Conservation (phyloP, 2,113 vertebrate genomes). For the Ciconia stormi region DNA sequence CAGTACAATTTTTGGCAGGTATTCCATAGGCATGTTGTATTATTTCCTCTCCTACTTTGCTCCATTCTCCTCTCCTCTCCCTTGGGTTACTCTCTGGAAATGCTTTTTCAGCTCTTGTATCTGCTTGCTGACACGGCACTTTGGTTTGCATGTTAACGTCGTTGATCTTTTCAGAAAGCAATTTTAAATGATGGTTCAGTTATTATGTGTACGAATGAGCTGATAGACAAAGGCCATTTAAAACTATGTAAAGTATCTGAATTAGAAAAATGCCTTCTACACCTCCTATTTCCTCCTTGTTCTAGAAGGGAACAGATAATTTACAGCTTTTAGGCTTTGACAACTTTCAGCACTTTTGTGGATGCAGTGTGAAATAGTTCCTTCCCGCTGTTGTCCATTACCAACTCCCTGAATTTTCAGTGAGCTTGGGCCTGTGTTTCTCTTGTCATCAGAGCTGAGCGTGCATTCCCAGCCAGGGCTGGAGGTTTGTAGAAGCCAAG, state of each 20-base stretch:
- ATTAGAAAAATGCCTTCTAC: not conserved
- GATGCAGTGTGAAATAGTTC: not conserved
- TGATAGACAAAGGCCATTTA: not conserved
- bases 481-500: not conserved
- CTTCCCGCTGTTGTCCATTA: not conserved
- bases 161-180: constrained; percentile 42
- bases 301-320: not conserved
- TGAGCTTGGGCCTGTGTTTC: not conserved
- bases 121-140: constrained; percentile 23
- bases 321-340: not conserved
- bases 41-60: constrained; percentile 25
- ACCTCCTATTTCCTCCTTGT: not conserved
- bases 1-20: constrained; percentile 41
- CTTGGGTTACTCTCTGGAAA: constrained; percentile 10
- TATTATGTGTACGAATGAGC: not conserved
- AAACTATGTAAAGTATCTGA: not conserved
- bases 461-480: not conserved
- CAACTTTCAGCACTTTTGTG: not conserved
- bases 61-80: not conserved
- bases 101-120: constrained; percentile 14
- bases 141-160: constrained; percentile 15
- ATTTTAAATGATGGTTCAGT: constrained; percentile 28
- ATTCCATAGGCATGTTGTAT: not conserved
- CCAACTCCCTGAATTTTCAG: not conserved
- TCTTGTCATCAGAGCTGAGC: not conserved